Evolutionary conservation across 2,113 vertebrate species (phyloP), one percentile per base, ranked within the genome.

Genomic region (Harpagus bidentatus): DNA sequence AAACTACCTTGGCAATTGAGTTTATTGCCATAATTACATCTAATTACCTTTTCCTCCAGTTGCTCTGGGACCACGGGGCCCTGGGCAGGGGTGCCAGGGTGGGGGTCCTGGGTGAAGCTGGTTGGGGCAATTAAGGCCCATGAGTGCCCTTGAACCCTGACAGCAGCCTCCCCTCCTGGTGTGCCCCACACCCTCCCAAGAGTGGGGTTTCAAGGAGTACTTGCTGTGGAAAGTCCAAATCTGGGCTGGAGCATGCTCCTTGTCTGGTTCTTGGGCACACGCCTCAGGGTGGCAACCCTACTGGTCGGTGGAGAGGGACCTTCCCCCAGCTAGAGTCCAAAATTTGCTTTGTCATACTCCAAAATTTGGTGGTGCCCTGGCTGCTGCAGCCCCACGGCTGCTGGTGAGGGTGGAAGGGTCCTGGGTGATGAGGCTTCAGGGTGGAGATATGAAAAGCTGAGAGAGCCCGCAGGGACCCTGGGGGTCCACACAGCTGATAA

Each of bases 61-160:
- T 86, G 17, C 12, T 11, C 28, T n/a, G n/a, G 0, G 8, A 65
- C 11, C 22, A 9, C 0, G 1, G 45, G 14, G 1, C 3, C 21
- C 25, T 50, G 19, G 22, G 26, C 14, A 61, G 29, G 14, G 12
- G 7, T 61, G n/a, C n/a, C 10, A 21, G 19, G 7, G 7, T 82
- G 40, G 28, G 22, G 2, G 4, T 70, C 29, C 65, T 74, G 58
- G 12, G 11, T 50, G 69, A 66, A 31, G 19, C 13, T 72, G 52
- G 5, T 28, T 69, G 42, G 13, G 38, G 6, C 4, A 58, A 1
- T 26, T 86, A 50, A 53, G 58, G 16, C 23, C 42, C 11, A 16
- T 26, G 50, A 16, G 19, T 42, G 8, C 36, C 34, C 26, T 38
- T 59, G 47, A 58, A 22, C 23, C 8, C 28, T 78, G 72, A 43